Conservation (phyloP, 2,888 invertebrate genomes). For the Willowsia nigromaculata region DNA sequence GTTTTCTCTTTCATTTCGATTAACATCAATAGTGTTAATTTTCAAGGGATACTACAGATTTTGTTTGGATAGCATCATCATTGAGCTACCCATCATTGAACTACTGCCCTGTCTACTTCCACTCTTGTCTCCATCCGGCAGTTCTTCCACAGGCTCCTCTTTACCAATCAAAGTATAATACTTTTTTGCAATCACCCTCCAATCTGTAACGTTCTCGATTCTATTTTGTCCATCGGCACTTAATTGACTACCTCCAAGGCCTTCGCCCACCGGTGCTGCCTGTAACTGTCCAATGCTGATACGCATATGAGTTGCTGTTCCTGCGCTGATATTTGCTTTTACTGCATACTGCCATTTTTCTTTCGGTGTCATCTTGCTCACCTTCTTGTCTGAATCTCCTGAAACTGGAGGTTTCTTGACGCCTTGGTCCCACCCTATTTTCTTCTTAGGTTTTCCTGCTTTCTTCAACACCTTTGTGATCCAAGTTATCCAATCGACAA, state of each 20-base stretch:
- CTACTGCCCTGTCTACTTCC: not conserved
- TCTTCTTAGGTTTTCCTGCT: not conserved
- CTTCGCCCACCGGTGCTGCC: not conserved
- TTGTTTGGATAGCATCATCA: not conserved
- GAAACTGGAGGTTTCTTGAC: not conserved
- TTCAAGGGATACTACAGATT: too few species aligned
- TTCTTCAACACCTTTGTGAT: conserved; percentile 73
- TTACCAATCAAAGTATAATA: conserved; percentile 88
- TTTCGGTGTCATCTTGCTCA: not conserved
- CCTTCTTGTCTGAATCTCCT: not conserved
- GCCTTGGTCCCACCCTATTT: not conserved
- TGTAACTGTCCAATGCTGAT: not conserved
- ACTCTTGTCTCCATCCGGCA: not conserved
- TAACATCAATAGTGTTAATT: not conserved
- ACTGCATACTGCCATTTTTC: not conserved
- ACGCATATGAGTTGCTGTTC: not conserved
- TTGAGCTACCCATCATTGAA: not conserved
- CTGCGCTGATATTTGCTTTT: not conserved
- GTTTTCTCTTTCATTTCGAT: too few species aligned
- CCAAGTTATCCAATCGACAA: conserved; percentile 96
- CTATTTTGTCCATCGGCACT: conserved; percentile 84
- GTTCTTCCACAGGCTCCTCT: conserved; percentile 81
- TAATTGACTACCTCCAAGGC: not conserved
- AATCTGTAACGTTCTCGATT: conserved; percentile 95
- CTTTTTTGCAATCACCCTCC: conserved; percentile 94